Conservation (phyloP, 2,113 vertebrate genomes). For the Lipophrys pholis region DNA sequence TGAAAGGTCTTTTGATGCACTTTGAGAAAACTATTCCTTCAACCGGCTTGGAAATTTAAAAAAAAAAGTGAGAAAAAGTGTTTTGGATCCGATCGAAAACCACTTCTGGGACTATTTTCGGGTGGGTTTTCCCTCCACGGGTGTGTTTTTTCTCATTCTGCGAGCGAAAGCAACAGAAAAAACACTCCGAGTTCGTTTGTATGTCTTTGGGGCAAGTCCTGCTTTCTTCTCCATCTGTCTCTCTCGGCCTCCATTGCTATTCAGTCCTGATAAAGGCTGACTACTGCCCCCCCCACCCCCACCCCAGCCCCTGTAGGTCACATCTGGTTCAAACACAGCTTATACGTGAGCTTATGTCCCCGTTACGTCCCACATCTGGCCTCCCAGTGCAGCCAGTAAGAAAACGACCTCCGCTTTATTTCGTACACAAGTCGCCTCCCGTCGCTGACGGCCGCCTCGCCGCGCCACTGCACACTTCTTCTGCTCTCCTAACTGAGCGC, state of each 20-base stretch:
- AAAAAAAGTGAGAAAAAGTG: neutral
- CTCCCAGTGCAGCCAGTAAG: constrained; percentile 21
- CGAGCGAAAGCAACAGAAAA: constrained; percentile 30
- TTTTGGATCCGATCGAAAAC: constrained; percentile 24
- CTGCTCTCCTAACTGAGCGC: neutral
- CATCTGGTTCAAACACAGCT: constrained; percentile 59
- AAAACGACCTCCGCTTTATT: neutral
- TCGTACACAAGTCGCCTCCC: neutral
- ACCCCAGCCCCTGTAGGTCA: constrained; percentile 44
- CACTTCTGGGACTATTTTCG: constrained; percentile 22
- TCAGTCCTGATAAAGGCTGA: constrained; percentile 1
- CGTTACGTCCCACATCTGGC: constrained; percentile 10
- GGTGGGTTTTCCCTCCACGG: constrained; percentile 33
- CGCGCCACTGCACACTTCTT: no score
- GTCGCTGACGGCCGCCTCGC: neutral
- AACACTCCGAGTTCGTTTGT: constrained; percentile 33
- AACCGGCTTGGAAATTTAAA: neutral
- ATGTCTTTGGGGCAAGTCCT: constrained; percentile 41
- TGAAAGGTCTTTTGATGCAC: neutral
- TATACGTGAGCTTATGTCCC: constrained; percentile 44
- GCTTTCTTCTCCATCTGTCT: constrained; percentile 33
- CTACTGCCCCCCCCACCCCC: neutral
- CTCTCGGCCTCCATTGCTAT: neutral
- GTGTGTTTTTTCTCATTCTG: constrained; percentile 28
- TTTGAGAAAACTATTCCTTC: neutral